These are phyloP conservation scores for Aphaenogaster floridana DNA, from an alignment of 1,140 invertebrate genomes.

Conservation along the genomic window DNA sequence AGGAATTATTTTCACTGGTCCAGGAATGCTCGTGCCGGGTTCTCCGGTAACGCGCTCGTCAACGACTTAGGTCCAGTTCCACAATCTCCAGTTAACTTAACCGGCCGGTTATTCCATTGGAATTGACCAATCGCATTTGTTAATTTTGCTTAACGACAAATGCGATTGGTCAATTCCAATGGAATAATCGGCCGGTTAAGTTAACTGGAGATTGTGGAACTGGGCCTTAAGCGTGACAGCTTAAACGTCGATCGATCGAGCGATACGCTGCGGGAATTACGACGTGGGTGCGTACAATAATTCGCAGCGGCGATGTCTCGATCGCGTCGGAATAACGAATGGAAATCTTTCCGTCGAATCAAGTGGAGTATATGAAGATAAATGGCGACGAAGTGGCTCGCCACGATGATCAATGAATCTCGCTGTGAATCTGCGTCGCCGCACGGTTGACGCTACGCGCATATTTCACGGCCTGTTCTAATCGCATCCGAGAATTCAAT, in stretches of 20 bases:
- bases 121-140: too few relatives aligned
- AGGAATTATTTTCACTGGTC: constrained; percentile 48
- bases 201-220: too few relatives aligned
- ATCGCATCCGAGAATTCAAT: not conserved
- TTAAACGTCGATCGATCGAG: not conserved
- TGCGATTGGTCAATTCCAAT: too few relatives aligned
- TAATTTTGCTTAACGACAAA: too few relatives aligned
- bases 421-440: constrained; percentile 3
- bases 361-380: constrained; percentile 48
- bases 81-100: too few relatives aligned
- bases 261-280: not conserved
- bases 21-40: constrained; percentile 22
- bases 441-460: not conserved
- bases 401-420: constrained; percentile 51
- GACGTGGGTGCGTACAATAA: constrained; percentile 17
- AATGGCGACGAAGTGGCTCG: constrained; percentile 33
- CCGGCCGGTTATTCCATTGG: too few relatives aligned
- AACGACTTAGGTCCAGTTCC: too few relatives aligned
- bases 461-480: not conserved
- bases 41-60: constrained; percentile 1
- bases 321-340: constrained; percentile 32
- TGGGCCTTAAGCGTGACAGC: not conserved
- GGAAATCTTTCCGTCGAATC: constrained; percentile 40
- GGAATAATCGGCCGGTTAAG: too few relatives aligned
- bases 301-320: constrained; percentile 2